A percentile compares a stretch with the other conserved stretches of the same genome.
phyloP scores from a whole-genome alignment of 53 echinoderm and acorn worm species.

The Apostichopus leukothele region DNA sequence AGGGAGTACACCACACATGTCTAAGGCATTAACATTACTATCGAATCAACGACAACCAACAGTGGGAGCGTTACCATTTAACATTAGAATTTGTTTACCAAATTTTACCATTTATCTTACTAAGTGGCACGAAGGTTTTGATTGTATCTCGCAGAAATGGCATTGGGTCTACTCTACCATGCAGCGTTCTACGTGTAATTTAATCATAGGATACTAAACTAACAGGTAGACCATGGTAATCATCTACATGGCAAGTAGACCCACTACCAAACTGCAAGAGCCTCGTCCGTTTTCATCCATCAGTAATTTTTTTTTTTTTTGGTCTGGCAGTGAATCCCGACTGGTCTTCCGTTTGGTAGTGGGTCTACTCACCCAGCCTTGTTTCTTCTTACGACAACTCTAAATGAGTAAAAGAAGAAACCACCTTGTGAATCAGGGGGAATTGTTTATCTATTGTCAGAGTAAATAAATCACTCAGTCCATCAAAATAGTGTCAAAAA shows the following conservation, averaged over 20 bases:
- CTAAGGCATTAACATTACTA: no score
- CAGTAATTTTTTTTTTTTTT: background rate
- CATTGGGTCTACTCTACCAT: constrained; percentile 44
- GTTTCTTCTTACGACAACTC: background rate
- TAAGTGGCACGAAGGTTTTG: background rate
- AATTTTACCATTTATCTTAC: background rate
- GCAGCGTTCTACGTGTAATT: background rate
- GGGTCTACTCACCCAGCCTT: constrained; percentile 40
- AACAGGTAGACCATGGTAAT: background rate
- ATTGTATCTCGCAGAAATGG: background rate
- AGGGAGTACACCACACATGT: no score
- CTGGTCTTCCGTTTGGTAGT: constrained; percentile 24
- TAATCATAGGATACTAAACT: background rate
- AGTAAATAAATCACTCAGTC: no score
- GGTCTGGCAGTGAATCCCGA: background rate
- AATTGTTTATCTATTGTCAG: background rate
- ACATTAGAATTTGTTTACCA: no score
- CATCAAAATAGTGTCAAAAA: no score
- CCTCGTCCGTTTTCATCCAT: background rate
- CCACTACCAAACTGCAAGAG: constrained; percentile 39
- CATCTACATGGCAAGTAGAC: constrained; percentile 44
- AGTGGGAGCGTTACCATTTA: no score
- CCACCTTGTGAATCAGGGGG: background rate
- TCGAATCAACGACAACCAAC: no score
- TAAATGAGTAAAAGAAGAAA: background rate